phyloP scores from a whole-genome alignment of 2,113 vertebrate genomes.

The Panurus biarmicus region DNA sequence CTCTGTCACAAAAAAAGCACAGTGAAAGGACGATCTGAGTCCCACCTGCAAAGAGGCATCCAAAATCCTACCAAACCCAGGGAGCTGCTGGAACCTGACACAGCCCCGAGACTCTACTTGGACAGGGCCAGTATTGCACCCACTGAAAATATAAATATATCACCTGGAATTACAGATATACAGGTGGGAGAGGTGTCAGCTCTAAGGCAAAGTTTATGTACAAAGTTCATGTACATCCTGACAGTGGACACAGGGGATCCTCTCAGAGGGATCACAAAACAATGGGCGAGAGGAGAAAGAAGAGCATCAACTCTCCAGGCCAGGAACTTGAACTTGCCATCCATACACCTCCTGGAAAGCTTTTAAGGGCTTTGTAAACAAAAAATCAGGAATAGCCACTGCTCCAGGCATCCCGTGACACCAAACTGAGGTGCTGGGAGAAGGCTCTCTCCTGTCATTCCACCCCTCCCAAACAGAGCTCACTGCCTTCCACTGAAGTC shows the following conservation, averaged over 20 bases:
- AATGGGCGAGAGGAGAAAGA: neutral
- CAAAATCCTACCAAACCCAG: neutral
- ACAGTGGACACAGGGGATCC: neutral
- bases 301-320: neutral
- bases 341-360: neutral
- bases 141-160: neutral
- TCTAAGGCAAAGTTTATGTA: too few species aligned
- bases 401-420: neutral
- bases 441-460: neutral
- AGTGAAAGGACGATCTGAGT: neutral
- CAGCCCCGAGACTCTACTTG: too few species aligned
- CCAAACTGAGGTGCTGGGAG: neutral
- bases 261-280: neutral
- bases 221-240: fast-evolving
- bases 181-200: neutral
- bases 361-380: neutral
- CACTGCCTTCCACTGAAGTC: fast-evolving
- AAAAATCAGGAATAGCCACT: neutral
- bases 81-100: neutral
- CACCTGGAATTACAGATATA: neutral
- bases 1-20: neutral
- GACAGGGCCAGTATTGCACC: fast-evolving
- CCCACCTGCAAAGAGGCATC: neutral
- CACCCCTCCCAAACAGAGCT: neutral
- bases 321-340: neutral